Base-by-base conservation (phyloP, 1,140 invertebrate species). In the Gryllus bimaculatus region DNA sequence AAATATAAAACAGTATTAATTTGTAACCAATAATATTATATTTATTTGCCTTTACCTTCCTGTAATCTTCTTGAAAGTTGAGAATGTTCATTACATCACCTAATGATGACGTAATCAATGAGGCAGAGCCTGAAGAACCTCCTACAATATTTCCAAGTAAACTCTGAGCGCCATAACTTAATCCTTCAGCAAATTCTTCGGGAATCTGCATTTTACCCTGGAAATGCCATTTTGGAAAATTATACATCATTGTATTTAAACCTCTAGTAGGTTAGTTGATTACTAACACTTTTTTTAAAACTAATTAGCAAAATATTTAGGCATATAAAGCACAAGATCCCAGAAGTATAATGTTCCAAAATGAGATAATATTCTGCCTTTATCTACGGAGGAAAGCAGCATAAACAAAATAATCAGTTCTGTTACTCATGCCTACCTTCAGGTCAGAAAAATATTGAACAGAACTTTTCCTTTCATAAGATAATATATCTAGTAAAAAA, bases 21-120 rank as follows among this genome's bases (percentile, higher is more conserved):
- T 15, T 76, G 15, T 76, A 21, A 76, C 3, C 13, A 76, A 21
- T 18, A 76, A 76, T 76, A 39, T 76, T 76, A 39, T 18, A 76
- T 47, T 76, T 76, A n/a, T 39, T 39, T 78, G 13, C 0, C 48
- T 18, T 82, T 80, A 84, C 84, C 84, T 90, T 90, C 84, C 93
- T 92, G 83, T 90, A 93, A n/a, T 93, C 91, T 76, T 93, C 89
- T 82, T 94, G 92, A 81, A 94, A 86, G 8, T 91, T 93, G 20
- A 94, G 84, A 15, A 89, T 88, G 10, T 90, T 89, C 10, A 92
- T 84, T 26, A 91, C 90, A 84, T 92, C 91, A 47, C 88, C 88
- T 18, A 90, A 79, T 8, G 89, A 88, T 54, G 88, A 86, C 47
- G 90, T 89, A 79, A 93, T 92, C 79, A 90, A 85, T 5, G 91